Base-by-base conservation (phyloP, 2,888 invertebrate genomes). In the Eurytoma adleriae region DNA sequence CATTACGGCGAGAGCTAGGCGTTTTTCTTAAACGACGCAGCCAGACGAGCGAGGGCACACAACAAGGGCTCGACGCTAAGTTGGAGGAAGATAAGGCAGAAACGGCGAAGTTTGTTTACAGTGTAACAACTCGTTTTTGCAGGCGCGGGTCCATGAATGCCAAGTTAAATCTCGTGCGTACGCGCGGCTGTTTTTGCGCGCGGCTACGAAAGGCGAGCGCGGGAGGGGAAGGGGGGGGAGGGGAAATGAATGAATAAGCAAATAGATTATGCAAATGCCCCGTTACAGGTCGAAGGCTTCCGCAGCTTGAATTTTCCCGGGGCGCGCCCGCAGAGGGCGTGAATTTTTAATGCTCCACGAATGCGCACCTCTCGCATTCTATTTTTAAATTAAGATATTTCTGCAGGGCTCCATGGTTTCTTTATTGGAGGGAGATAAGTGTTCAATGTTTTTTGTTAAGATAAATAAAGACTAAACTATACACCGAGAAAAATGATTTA, bases 261-360 rank as follows among this genome's bases (percentile, higher is more conserved):
- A 82, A 82, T 79, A 73, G 79, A 79, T 82, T 79, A 79, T 82
- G 81, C 69, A 76, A 82, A 82, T 79, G 48, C 14, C 7, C n/a
- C 20, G 59, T 54, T 68, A 61, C 56, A 16, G 67, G 67, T 69
- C 69, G 50, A 74, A 69, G 50, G 27, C 48, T 24, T n/a, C 52
- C 62, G 50, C 14, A n/a, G 50, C n/a, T 50, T 56, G 66, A 66
- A 57, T 79, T 74, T 64, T 70, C 66, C 24, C 50, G 18, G 57
- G 18, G 40, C 50, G 59, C 24, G 40, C 57, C n/a, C 52, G 56
- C 27, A 50, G 18, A 76, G 48, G 16, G 13, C 27, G 12, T 67
- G 56, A 56, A 75, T 75, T 66, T 40, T 66, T 57, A 50, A 67
- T 40, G 40, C 10, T 40, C 10, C 40, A 10, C 40, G 40, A 10